A percentile compares a stretch with the other conserved stretches of the same genome.
These are phyloP conservation scores for Riparia riparia DNA, from an alignment of 2,113 vertebrate genomes.

Conservation along the genomic window DNA sequence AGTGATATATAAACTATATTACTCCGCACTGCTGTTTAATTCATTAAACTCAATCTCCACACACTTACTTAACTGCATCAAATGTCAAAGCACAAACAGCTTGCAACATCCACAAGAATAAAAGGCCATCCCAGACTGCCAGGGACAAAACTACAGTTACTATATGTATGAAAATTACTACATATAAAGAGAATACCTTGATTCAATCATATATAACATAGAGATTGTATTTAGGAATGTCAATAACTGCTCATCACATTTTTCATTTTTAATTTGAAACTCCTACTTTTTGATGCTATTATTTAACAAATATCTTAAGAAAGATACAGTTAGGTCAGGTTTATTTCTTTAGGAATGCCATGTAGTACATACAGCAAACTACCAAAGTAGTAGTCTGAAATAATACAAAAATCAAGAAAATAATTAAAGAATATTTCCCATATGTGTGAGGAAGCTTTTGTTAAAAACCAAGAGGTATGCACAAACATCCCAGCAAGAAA, in stretches of 20 bases:
- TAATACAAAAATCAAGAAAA: neutral
- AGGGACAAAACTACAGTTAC: neutral
- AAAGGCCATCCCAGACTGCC: neutral
- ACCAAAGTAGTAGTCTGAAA: neutral
- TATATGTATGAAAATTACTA: neutral
- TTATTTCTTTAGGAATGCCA: neutral
- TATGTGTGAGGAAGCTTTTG: neutral
- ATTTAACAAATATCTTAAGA: neutral
- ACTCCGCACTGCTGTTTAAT: neutral
- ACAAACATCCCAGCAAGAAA: neutral
- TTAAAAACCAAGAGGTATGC: neutral
- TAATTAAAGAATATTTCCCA: neutral
- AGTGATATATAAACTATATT: neutral
- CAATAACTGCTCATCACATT: neutral
- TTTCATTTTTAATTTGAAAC: neutral
- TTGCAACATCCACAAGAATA: neutral
- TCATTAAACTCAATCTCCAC: accelerated
- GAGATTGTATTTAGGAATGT: neutral
- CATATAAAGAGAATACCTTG: neutral
- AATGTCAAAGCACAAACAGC: neutral
- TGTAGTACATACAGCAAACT: neutral
- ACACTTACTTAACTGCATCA: neutral
- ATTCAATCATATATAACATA: neutral
- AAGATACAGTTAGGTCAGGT: neutral
- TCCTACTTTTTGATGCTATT: neutral